Conservation (phyloP, 2,113 vertebrate genomes). For the Cygnus atratus region DNA sequence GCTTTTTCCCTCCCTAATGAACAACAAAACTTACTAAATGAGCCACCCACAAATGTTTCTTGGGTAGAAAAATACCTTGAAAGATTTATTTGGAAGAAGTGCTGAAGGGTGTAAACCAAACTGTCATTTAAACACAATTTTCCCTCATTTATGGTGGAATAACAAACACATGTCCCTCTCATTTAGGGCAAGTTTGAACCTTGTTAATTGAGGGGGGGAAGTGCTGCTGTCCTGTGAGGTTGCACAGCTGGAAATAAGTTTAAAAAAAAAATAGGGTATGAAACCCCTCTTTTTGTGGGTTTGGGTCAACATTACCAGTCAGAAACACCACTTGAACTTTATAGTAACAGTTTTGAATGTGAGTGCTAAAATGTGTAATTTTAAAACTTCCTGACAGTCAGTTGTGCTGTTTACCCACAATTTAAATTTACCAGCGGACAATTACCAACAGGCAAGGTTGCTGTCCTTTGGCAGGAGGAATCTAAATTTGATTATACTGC, state of each 20-base stretch:
- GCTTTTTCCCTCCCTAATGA: background rate
- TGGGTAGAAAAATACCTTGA: background rate
- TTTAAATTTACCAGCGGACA: background rate
- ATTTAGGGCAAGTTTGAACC: background rate
- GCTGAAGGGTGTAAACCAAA: background rate
- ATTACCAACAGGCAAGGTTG: background rate
- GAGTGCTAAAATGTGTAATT: background rate
- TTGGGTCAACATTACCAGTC: background rate
- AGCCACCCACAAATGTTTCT: constrained; percentile 4
- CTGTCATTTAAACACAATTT: background rate
- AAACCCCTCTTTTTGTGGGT: background rate
- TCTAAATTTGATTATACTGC: background rate
- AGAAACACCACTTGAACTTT: background rate
- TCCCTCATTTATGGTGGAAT: background rate
- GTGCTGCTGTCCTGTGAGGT: background rate
- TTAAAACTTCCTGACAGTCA: background rate
- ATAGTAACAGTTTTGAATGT: background rate
- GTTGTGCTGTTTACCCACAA: background rate
- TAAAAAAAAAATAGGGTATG: background rate
- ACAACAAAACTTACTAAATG: background rate
- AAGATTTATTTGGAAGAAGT: background rate
- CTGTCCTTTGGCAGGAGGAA: background rate
- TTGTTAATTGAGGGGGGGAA: background rate
- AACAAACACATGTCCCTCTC: background rate
- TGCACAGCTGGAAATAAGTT: background rate